phyloP scores from a whole-genome alignment of 2,888 invertebrate species.

The Unio delphinus region DNA sequence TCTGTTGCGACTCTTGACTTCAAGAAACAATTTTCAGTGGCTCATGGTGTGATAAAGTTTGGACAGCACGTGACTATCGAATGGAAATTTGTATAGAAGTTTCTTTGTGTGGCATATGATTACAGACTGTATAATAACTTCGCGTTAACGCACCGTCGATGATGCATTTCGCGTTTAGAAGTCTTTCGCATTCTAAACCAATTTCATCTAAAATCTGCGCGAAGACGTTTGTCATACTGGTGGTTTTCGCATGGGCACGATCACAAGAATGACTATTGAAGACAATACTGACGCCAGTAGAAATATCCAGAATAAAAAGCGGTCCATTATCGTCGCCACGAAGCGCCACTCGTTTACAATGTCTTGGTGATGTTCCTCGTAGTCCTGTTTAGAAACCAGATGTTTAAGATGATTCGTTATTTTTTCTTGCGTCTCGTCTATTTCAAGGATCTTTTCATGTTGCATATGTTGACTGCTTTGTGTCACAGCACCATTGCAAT shows the following conservation, averaged over 20 bases:
- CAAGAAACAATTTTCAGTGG: no score
- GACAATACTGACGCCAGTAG: slow-evolving; percentile 63
- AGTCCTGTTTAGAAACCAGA: slow-evolving; percentile 61
- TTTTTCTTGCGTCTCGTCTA: slow-evolving; percentile 51
- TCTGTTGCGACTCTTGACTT: no score
- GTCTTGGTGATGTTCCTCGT: slow-evolving; percentile 62
- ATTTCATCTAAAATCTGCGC: no score
- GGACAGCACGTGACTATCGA: no score
- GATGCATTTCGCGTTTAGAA: no score
- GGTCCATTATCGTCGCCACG: slow-evolving; percentile 69
- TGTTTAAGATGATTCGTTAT: slow-evolving; percentile 62
- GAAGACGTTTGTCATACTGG: slow-evolving; percentile 8
- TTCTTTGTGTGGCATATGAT: no score
- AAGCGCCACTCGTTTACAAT: slow-evolving; percentile 70
- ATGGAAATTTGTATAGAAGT: no score
- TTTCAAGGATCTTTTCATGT: slow-evolving; percentile 15
- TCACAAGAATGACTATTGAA: slow-evolving; percentile 67
- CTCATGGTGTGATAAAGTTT: no score
- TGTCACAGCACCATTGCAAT: slow-evolving; percentile 52
- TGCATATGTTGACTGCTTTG: slow-evolving; percentile 19
- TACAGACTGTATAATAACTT: no score
- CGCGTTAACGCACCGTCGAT: no score
- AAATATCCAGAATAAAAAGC: slow-evolving; percentile 70
- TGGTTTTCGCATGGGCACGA: slow-evolving; percentile 67
- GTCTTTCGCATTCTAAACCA: no score